phyloP scores from a whole-genome alignment of 2,888 invertebrate genomes.

The Heteromyza rotundicornis region DNA sequence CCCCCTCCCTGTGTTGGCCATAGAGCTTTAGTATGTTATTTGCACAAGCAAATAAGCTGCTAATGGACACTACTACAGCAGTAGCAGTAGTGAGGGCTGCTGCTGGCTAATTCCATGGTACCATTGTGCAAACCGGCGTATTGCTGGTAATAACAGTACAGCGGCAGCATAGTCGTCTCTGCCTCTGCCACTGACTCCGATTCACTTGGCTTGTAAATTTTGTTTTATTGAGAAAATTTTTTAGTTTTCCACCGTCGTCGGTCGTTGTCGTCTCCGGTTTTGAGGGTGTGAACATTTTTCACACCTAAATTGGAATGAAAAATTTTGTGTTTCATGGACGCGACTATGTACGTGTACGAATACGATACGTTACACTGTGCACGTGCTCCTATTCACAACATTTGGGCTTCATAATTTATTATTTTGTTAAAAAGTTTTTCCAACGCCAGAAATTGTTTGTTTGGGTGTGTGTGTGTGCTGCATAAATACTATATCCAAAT shows the following conservation, averaged over 20 bases:
- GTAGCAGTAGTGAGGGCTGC: background rate
- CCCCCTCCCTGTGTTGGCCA: background rate
- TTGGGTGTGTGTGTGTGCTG: slow-evolving; percentile 17
- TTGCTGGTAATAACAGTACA: background rate
- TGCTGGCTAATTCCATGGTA: background rate
- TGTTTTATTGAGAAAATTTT: background rate
- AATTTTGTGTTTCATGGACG: background rate
- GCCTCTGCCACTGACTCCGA: background rate
- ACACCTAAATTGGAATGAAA: slow-evolving; percentile 2
- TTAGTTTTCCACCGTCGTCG: background rate
- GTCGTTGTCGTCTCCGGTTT: background rate
- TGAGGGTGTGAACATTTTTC: no score
- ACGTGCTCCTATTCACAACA: slow-evolving; percentile 9
- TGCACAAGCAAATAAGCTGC: slow-evolving; percentile 27
- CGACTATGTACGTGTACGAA: no score
- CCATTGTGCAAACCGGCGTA: background rate
- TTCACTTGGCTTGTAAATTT: background rate
- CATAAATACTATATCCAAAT: slow-evolving; percentile 13
- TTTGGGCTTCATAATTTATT: slow-evolving; percentile 37
- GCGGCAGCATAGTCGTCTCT: no score
- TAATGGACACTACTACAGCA: slow-evolving; percentile 15
- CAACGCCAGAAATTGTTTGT: slow-evolving; percentile 29
- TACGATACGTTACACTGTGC: no score
- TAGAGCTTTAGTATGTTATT: slow-evolving; percentile 16
- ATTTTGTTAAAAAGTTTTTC: slow-evolving; percentile 38